A percentile compares a stretch with the other conserved stretches of the same genome.
Conservation (phyloP, 2,113 vertebrate genomes). For the Nettapus auritus region DNA sequence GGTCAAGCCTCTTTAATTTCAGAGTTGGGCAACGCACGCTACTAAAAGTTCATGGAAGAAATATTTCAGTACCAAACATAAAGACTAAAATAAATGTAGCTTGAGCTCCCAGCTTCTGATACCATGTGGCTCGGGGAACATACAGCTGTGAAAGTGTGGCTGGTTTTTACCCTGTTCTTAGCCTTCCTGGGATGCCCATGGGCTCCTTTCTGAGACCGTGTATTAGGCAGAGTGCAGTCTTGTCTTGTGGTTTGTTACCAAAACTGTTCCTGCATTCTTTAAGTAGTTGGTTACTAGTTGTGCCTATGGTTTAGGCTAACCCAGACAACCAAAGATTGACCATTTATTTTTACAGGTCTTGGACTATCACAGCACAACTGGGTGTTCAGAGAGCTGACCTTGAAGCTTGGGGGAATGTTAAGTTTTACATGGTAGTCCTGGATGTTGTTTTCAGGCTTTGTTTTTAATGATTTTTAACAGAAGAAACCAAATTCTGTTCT, state of each 20-base stretch:
- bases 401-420: not conserved
- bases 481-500: not conserved
- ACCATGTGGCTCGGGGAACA: not conserved
- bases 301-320: not conserved
- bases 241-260: not conserved
- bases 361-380: not conserved
- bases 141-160: not conserved
- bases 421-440: not conserved
- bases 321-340: not conserved
- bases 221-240: not conserved
- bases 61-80: not conserved
- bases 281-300: not conserved
- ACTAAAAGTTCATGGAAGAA: not conserved
- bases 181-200: fast-evolving
- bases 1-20: not conserved
- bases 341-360: not conserved
- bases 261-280: not conserved
- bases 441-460: not conserved
- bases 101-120: not conserved
- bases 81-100: not conserved
- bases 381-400: not conserved
- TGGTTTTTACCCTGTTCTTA: not conserved
- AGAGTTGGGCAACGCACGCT: not conserved
- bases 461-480: not conserved
- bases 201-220: not conserved